phyloP scores from a whole-genome alignment of 2,113 vertebrate species.

The Cygnus buccinator region DNA sequence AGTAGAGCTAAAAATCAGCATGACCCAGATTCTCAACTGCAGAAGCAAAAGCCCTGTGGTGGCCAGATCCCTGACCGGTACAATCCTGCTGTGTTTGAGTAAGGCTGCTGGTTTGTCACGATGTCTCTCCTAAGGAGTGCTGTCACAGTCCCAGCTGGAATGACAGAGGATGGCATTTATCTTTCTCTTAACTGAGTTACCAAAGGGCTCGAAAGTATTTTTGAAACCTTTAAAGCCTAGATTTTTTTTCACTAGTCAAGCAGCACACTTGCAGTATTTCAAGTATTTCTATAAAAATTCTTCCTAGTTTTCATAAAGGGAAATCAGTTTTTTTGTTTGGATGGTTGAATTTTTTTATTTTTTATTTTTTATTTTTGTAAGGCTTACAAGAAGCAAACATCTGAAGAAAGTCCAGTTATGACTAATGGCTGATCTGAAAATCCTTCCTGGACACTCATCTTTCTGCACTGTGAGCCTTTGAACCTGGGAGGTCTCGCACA shows the following conservation, averaged over 20 bases:
- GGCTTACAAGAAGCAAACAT: neutral
- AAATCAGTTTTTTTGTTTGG: neutral
- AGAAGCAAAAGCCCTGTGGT: neutral
- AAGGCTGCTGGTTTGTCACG: neutral
- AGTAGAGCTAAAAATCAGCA: neutral
- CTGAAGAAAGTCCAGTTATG: neutral
- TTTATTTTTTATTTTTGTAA: neutral
- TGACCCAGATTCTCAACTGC: neutral
- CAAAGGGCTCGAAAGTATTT: neutral
- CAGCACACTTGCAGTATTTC: neutral
- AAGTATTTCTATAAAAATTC: neutral
- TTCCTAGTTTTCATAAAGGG: neutral
- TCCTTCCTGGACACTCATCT: neutral
- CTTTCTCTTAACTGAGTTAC: neutral
- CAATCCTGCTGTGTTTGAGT: neutral
- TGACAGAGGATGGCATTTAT: accelerated
- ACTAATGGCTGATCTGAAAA: accelerated
- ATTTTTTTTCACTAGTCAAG: neutral
- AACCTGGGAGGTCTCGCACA: neutral
- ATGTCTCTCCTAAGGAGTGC: neutral
- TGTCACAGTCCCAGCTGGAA: neutral
- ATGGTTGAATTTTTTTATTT: neutral
- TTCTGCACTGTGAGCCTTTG: neutral
- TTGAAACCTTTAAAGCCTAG: neutral
- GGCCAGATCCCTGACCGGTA: accelerated